Evolutionary conservation across 2,113 vertebrate genomes (phyloP), one percentile per base, ranked within the genome.

Genomic region (Antigone vipio): DNA sequence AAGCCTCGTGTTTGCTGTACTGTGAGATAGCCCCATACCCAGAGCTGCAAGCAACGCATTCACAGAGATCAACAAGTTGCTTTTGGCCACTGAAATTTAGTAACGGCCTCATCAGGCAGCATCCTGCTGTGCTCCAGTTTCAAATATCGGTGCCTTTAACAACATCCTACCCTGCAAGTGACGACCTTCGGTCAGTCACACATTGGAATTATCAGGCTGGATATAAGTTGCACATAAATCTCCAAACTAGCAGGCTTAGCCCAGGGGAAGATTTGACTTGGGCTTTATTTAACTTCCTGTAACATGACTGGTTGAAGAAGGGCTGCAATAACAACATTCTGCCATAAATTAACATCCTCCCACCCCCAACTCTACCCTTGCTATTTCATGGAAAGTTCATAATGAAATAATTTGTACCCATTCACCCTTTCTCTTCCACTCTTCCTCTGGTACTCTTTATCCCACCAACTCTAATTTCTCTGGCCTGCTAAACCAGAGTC

Each of bases 221-320:
- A 77, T 88, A 17, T 60, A 95, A 93, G 21, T 63, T 93, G 71
- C 77, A 79, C 53, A 92, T 95, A 94, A 94, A 95, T 97, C 71
- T 92, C 56, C 59, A 44, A 89, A 83, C 74, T 73, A 69, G 50
- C 47, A 64, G 49, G 84, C 20, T 95, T 76, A 91, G 66, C 56
- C 17, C 40, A 68, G 76, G 35, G 56, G 24, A 71, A 88, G 87
- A 89, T 83, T 85, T 96, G 94, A 95, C 91, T 85, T 85, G 59
- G 29, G 50, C 40, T 88, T 85, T 96, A 79, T 96, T 96, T 97
- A 83, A 79, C 94, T 91, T 96, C 86, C 94, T 88, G 87, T 88
- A 96, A 95, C 71, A 66, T 62, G 89, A 85, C 80, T 93, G 59
- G 74, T 85, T 71, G 74, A 88, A 97, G 89, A 89, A 95, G 56